Percentiles rank a stretch among this genome's conserved stretches.
Evolutionary conservation across 2,888 invertebrate species (phyloP).

Genomic region (Drosophila paracracens): DNA sequence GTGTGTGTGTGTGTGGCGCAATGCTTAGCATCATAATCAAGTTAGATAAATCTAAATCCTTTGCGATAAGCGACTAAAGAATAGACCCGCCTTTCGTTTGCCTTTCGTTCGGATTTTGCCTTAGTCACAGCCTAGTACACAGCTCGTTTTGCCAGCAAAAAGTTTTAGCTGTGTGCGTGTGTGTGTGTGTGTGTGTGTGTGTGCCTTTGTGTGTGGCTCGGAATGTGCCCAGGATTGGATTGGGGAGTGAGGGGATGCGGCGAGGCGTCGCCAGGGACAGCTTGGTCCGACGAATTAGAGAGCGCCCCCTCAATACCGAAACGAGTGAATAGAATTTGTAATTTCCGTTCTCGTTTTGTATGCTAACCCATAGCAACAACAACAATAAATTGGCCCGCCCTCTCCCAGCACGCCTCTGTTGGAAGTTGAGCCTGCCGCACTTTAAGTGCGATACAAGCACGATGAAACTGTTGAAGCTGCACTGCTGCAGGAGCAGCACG

Average conservation of each 20-base stretch:
- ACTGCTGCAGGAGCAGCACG: conserved; percentile 17
- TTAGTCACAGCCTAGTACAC: conserved; percentile 16
- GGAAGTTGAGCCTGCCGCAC: conserved; percentile 38
- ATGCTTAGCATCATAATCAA: conserved; percentile 75
- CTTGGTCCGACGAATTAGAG: conserved; percentile 65
- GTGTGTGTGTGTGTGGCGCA: conserved; percentile 23
- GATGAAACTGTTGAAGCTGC: conserved; percentile 45
- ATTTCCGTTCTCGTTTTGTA: conserved; percentile 78
- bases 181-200: conserved; percentile 5
- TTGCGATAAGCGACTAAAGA: conserved; percentile 76
- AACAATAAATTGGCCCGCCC: conserved; percentile 16
- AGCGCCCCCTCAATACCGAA: conserved; percentile 51
- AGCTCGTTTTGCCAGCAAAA: conserved; percentile 29
- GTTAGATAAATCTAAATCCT: conserved; percentile 79
- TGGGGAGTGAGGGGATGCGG: not conserved
- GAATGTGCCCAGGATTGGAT: not conserved
- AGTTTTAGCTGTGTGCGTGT: conserved; percentile 20
- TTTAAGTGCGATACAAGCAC: conserved; percentile 37
- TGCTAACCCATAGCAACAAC: conserved; percentile 58
- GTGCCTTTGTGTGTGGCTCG: conserved; percentile 1
- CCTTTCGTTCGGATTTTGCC: conserved; percentile 28
- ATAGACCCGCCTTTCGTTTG: conserved; percentile 44
- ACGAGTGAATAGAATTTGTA: conserved; percentile 79
- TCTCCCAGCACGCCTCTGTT: not conserved
- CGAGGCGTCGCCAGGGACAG: conserved; percentile 8